A percentile compares a stretch with the other conserved stretches of the same genome.
phyloP scores from a whole-genome alignment of 2,113 vertebrate genomes.

The Phalacrocorax brasilianus region DNA sequence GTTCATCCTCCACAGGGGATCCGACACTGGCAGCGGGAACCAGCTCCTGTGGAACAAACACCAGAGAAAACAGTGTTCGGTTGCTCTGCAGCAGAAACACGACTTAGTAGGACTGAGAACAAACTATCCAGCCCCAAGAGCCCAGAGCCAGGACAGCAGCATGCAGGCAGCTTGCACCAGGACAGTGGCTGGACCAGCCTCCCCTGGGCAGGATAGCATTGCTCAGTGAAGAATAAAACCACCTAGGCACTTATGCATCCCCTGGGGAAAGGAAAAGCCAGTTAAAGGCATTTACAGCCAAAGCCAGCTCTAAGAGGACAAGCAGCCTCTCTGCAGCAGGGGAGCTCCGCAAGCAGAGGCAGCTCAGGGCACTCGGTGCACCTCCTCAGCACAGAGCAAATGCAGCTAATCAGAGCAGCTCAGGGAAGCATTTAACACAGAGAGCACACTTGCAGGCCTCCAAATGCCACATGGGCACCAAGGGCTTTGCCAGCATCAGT shows the following conservation, averaged over 20 bases:
- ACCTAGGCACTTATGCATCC: rapidly evolving
- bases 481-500: rapidly evolving
- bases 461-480: rapidly evolving
- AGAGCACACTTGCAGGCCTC: background rate
- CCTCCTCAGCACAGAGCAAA: background rate
- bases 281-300: background rate
- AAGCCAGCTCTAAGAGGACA: background rate
- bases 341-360: rapidly evolving
- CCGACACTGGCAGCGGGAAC: rapidly evolving
- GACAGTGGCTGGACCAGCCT: background rate
- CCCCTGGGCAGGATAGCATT: rapidly evolving
- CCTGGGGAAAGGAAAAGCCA: background rate
- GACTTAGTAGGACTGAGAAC: background rate
- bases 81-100: background rate
- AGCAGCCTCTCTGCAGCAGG: background rate
- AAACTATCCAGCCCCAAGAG: background rate
- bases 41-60: background rate
- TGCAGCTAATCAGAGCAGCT: too few relatives aligned
- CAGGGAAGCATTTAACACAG: rapidly evolving
- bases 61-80: rapidly evolving
- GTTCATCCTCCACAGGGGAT: background rate
- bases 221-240: background rate
- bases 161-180: background rate
- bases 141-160: background rate
- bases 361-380: rapidly evolving